phyloP scores from a whole-genome alignment of 1,140 invertebrate species.

The Amphibalanus amphitrite region DNA sequence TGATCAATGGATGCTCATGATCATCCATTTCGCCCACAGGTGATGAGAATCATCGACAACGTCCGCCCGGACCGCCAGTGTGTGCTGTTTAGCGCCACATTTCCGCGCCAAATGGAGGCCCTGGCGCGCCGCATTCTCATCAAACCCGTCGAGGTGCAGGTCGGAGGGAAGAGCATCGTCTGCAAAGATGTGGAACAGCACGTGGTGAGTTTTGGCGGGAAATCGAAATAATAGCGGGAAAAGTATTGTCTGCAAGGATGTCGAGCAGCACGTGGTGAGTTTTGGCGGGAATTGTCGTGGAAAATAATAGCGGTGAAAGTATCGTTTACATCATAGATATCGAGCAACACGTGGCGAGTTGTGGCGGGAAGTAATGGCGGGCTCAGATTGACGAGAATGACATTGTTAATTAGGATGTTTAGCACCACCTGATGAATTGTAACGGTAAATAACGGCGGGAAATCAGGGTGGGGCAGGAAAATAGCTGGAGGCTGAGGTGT shows the following conservation, averaged over 20 bases:
- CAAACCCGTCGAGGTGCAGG: constrained; percentile 84
- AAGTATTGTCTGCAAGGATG: constrained; percentile 95
- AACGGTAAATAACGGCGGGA: no score
- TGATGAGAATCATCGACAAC: constrained; percentile 95
- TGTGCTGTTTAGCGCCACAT: constrained; percentile 97
- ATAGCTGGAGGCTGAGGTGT: no score
- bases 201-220: constrained; percentile 49
- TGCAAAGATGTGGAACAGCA: constrained; percentile 97
- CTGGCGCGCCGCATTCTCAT: constrained; percentile 80
- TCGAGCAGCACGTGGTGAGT: constrained; percentile 77
- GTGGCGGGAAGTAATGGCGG: no score
- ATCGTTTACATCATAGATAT: constrained; percentile 98
- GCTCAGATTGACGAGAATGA: no score
- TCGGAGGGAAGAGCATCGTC: constrained; percentile 93
- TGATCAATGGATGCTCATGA: no score
- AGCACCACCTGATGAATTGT: constrained; percentile 85
- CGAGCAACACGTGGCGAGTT: constrained; percentile 68
- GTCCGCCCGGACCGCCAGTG: constrained; percentile 92
- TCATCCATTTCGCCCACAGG: constrained; percentile 37
- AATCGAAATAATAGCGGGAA: no score
- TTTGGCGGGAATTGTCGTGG: no score
- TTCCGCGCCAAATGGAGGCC: constrained; percentile 97
- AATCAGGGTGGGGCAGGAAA: no score
- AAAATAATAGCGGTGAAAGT: no score
- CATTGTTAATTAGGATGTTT: constrained; percentile 95